Base-by-base conservation (phyloP, 2,797 vertebrate genomes). In the Lophius americanus region DNA sequence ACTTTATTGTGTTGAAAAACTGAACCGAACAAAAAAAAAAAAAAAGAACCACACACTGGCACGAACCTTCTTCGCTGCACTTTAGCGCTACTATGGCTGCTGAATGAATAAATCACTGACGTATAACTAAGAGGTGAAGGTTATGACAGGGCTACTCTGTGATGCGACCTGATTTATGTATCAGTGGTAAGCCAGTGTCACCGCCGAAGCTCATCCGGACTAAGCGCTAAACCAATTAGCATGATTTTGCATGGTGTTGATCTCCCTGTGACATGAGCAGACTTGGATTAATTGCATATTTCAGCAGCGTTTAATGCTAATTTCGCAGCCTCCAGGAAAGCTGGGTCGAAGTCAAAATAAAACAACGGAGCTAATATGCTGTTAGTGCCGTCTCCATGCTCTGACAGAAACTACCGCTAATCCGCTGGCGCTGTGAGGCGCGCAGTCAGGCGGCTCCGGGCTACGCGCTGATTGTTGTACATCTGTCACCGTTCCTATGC, bases 141-240 rank as follows among this genome's bases (percentile, higher is more conserved):
- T 73, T 65, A 63, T 82, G 87, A 59, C 61, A 68, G 73, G 79
- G 70, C 75, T 63, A 84, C 70, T 52, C 73, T 83, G 75, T 85
- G 84, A 84, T 88, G 78, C 82, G 71, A 63, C 77, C 66, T 81
- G 78, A 84, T 81, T 82, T 85, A 81, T 75, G 78, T 79, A 82
- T 89, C 85, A 83, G 80, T 85, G 75, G 63, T 75, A 74, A 87
- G 70, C 85, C 83, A 60, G 69, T 43, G 73, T 68, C 60, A 56
- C 82, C 74, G 82, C 79, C 79, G 81, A 82, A 82, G 75, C 76
- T 88, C 83, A 87, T 83, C 85, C 76, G 83, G 76, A 82, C 86
- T 90, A 82, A 88, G 82, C 56, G 76, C 74, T 82, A 84, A 89
- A 78, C 85, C 88, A 90, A 88, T 92, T 91, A 90, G 78, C 83